A percentile compares a stretch with the other conserved stretches of the same genome.
Conservation (phyloP, 2,113 vertebrate genomes). For the Mirza zaza region DNA sequence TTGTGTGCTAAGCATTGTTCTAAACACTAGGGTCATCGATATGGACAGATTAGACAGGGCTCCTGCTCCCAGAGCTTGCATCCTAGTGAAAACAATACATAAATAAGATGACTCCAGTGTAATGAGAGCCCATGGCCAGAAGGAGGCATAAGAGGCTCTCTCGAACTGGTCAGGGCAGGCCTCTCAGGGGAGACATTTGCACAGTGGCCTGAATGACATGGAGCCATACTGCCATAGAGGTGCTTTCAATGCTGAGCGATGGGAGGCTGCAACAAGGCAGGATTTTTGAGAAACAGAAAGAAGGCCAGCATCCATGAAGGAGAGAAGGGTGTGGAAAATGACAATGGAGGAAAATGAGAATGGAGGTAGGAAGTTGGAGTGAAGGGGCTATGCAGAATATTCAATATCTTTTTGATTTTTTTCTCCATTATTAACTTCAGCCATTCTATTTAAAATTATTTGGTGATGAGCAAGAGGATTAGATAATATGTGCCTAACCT, state of each 20-base stretch:
- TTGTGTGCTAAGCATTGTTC: not conserved
- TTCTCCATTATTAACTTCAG: not conserved
- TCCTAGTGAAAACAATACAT: not conserved
- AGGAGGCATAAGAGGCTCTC: not conserved
- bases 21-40: not conserved
- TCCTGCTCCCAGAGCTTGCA: not conserved
- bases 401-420: not conserved
- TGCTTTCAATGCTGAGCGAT: not conserved
- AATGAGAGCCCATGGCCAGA: not conserved
- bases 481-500: not conserved
- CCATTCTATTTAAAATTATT: not conserved
- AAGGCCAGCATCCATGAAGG: not conserved
- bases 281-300: not conserved
- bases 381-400: not conserved
- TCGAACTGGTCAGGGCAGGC: accelerated
- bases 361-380: not conserved
- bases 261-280: not conserved
- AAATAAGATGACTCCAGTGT: not conserved
- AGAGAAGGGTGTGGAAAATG: not conserved
- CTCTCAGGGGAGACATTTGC: not conserved
- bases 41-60: not conserved
- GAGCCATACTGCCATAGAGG: not conserved
- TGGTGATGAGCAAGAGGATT: not conserved
- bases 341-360: not conserved
- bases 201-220: not conserved